Percentiles rank a stretch among this genome's conserved stretches.
phyloP scores from a whole-genome alignment of 2,888 invertebrate genomes.

The Brachyptera risi region DNA sequence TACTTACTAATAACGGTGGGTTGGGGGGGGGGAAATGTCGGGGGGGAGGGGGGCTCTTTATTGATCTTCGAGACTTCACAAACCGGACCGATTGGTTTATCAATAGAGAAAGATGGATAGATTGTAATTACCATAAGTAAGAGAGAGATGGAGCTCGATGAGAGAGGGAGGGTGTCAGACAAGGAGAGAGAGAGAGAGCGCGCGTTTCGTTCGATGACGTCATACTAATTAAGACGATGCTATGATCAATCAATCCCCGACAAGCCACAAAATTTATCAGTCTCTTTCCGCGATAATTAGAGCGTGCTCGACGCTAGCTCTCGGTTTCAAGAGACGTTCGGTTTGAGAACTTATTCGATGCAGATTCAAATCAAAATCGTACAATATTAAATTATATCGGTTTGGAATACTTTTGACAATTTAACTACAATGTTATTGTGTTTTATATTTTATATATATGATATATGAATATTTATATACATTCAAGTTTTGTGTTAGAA shows the following conservation, averaged over 20 bases:
- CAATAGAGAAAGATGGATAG: slow-evolving; percentile 14
- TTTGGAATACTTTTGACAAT: too few relatives aligned
- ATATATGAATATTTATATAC: too few relatives aligned
- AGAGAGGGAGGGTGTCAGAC: slow-evolving; percentile 7
- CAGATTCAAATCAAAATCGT: too few relatives aligned
- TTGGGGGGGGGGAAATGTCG: background rate
- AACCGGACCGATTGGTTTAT: slow-evolving; percentile 22
- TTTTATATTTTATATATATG: too few relatives aligned
- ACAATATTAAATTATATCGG: too few relatives aligned
- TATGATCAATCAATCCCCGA: slow-evolving; percentile 22
- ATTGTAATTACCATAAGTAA: background rate
- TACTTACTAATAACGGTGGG: slow-evolving; percentile 21
- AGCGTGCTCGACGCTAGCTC: too few relatives aligned
- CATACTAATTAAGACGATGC: slow-evolving; percentile 22
- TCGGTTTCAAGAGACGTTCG: too few relatives aligned
- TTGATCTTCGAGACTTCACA: slow-evolving; percentile 19
- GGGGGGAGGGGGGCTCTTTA: slow-evolving; percentile 10
- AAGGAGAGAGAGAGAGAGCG: background rate
- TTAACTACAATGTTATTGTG: too few relatives aligned
- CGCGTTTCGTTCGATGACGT: slow-evolving; percentile 14
- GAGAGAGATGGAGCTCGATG: background rate
- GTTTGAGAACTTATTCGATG: too few relatives aligned
- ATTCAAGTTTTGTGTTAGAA: too few relatives aligned
- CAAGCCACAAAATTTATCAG: slow-evolving; percentile 21
- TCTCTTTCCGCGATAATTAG: slow-evolving; percentile 16